These are phyloP conservation scores for Drosophila insularis DNA, from an alignment of 1,140 invertebrate species.

Conservation along the genomic window DNA sequence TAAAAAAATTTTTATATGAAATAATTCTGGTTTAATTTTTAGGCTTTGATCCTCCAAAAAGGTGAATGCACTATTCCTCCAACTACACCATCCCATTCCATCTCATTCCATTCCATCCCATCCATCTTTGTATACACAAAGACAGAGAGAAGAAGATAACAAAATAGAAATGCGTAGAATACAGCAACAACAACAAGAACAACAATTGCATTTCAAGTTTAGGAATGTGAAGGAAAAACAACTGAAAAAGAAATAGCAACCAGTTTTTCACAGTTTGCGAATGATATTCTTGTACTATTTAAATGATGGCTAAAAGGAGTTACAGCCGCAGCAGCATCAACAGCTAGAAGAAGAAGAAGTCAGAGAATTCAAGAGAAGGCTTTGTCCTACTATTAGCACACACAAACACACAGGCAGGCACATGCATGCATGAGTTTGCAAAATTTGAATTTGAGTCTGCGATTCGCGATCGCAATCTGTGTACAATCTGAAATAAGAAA, in stretches of 20 bases:
- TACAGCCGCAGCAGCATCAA: no score
- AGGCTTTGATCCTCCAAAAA: no score
- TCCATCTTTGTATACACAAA: background rate
- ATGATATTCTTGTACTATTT: conserved; percentile 52
- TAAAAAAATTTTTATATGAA: no score
- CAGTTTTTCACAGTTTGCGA: conserved; percentile 37
- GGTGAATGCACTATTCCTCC: no score
- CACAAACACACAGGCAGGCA: conserved; percentile 8
- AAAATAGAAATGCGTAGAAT: conserved; percentile 13
- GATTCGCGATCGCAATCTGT: conserved; percentile 26
- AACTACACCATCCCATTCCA: background rate
- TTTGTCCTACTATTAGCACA: conserved; percentile 16
- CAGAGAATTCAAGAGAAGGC: conserved; percentile 6
- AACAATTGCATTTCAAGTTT: conserved; percentile 28
- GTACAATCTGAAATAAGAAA: conserved; percentile 20
- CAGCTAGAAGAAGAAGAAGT: background rate
- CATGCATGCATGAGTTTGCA: conserved; percentile 48
- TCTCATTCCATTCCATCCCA: background rate
- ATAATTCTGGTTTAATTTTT: no score
- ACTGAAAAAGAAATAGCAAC: conserved; percentile 23
- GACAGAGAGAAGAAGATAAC: conserved; percentile 9
- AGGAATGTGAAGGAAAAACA: conserved; percentile 37
- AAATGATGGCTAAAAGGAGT: conserved; percentile 35
- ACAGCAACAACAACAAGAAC: conserved; percentile 24
- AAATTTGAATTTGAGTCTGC: conserved; percentile 56